Base-by-base conservation (phyloP, 35 echinoderm and acorn worm species). In the Eucidaris tribuloides region DNA sequence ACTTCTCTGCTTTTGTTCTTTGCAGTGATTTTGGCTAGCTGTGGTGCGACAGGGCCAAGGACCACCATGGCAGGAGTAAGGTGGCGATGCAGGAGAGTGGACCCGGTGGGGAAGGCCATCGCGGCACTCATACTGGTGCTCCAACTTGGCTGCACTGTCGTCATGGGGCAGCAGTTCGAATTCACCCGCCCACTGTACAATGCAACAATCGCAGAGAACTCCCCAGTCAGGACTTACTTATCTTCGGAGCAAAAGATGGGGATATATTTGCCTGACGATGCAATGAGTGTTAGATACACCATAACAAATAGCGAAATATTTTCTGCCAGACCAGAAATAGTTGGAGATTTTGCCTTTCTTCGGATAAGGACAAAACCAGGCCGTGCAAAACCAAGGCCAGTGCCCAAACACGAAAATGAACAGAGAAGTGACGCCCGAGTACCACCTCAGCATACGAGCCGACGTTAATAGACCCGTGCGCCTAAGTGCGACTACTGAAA, bases 231-330 rank as follows among this genome's bases (percentile, higher is more conserved):
- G 62, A 93, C 87, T 43, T 88, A 93, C 56, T 71, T 99, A 31
- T 87, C 87, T 41, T 86, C 90, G 6, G 83, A 99, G 57, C 87
- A 85, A 48, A 99, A 99, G 80, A 99, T 93, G 86, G 96, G 96
- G 9, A 93, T 99, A 32, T 90, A 93, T 55, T 30, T 99, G 3
- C 42, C 61, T 1, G 87, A 93, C 59, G 57, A 71, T 22, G 57
- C 72, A 43, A 22, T 87, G 23, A 61, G 43, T 48, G 66, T 90
- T 7, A 55, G 63, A 42, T 90, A 81, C 32, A 82, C 22, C 5
- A 45, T 80, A 35, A 46, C 46, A 13, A 43, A 59, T 7, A 68
- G 96, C 14, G 58, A 82, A 7, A 19, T 45, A 31, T 93, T 93
- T 52, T 71, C 59, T 18, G 90, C 86, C 7, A 71, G 65, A 49